These are phyloP conservation scores for Poecilia latipinna DNA, from an alignment of 2,113 vertebrate species.

Conservation along the genomic window DNA sequence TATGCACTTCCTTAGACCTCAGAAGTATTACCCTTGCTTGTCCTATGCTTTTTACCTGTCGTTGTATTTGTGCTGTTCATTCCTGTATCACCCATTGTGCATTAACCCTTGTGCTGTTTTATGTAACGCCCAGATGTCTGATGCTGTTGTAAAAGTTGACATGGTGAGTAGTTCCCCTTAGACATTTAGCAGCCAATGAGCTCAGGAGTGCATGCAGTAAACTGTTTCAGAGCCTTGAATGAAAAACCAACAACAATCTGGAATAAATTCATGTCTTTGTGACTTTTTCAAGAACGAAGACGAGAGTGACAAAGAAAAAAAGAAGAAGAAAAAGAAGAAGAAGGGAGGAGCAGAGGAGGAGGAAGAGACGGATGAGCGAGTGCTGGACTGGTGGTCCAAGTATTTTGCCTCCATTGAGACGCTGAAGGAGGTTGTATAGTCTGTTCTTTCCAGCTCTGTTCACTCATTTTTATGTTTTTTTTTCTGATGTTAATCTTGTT, in stretches of 20 bases:
- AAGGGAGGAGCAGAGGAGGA: constrained; percentile 85
- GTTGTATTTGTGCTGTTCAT: constrained; percentile 43
- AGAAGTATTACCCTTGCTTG: constrained; percentile 6
- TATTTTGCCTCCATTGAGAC: constrained; percentile 98
- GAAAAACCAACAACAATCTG: neutral
- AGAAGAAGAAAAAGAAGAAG: constrained; percentile 88
- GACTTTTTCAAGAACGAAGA: constrained; percentile 74
- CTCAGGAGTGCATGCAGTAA: neutral
- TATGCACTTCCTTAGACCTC: constrained; percentile 3
- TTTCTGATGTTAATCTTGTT: neutral
- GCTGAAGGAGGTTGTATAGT: constrained; percentile 88
- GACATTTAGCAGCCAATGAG: constrained; percentile 11
- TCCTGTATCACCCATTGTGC: constrained; percentile 43
- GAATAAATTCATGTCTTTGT: neutral
- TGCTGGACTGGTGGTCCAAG: constrained; percentile 99
- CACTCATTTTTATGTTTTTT: neutral
- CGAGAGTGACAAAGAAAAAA: constrained; percentile 84
- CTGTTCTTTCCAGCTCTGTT: neutral
- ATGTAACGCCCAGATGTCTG: constrained; percentile 84
- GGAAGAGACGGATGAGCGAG: constrained; percentile 91
- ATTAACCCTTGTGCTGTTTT: constrained; percentile 69
- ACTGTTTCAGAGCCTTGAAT: neutral
- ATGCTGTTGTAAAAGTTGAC: constrained; percentile 95
- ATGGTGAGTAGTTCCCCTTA: constrained; percentile 85
- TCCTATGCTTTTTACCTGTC: constrained; percentile 29